phyloP scores from a whole-genome alignment of 2,797 vertebrate species.

The Myotis myotis region DNA sequence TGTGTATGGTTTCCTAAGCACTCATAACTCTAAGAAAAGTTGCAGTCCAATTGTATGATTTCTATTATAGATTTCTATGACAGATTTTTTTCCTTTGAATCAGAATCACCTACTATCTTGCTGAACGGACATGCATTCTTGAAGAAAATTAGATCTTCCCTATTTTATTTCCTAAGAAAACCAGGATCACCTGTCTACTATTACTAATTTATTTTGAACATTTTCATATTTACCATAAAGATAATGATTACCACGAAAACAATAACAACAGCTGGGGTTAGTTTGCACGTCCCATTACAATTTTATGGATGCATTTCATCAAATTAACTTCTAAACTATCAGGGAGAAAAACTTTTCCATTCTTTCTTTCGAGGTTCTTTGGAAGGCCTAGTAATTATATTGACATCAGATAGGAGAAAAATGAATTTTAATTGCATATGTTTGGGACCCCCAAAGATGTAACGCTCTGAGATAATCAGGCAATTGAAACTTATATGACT shows the following conservation, averaged over 20 bases:
- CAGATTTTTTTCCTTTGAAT: not conserved
- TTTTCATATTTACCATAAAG: not conserved
- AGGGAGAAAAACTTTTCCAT: not conserved
- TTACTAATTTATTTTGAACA: not conserved
- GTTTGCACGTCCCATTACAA: not conserved
- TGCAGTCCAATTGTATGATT: not conserved
- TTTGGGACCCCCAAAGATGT: not conserved
- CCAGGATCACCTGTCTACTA: not conserved
- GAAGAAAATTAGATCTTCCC: not conserved
- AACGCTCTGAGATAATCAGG: not conserved
- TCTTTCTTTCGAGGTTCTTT: not conserved
- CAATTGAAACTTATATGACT: not conserved
- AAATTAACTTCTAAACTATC: not conserved
- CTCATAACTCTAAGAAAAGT: not conserved
- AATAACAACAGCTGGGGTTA: not conserved
- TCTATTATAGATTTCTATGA: not conserved
- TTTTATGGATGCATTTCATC: not conserved
- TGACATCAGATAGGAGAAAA: not conserved
- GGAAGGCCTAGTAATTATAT: not conserved
- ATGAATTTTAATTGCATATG: not conserved
- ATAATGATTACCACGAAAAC: not conserved
- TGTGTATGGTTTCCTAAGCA: not conserved
- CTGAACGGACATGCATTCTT: not conserved
- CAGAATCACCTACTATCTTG: not conserved
- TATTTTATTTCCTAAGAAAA: not conserved